These are phyloP conservation scores for Sinotaia quadrata DNA, from an alignment of 2,888 invertebrate species.

Conservation along the genomic window DNA sequence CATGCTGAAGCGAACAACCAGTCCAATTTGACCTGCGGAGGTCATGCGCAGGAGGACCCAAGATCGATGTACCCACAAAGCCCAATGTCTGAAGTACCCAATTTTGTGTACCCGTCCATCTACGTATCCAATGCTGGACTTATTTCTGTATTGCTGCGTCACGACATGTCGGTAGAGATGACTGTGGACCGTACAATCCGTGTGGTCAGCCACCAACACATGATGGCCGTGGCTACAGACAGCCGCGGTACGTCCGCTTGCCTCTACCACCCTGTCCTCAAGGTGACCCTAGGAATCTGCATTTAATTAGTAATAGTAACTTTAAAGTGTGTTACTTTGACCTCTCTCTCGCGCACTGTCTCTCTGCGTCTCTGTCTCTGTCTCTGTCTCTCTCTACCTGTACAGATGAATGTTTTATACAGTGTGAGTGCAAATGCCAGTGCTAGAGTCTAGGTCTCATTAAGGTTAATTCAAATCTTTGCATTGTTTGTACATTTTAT, in stretches of 20 bases:
- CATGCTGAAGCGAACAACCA: background rate
- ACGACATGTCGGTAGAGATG: constrained; percentile 72
- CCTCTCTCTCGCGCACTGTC: too few relatives aligned
- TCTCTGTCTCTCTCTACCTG: too few relatives aligned
- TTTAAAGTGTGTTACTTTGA: too few relatives aligned
- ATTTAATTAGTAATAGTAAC: too few relatives aligned
- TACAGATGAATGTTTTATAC: too few relatives aligned
- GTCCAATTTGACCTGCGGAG: constrained; percentile 11
- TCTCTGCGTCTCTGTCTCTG: too few relatives aligned
- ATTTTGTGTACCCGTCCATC: constrained; percentile 65
- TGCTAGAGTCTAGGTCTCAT: too few relatives aligned
- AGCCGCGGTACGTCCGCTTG: constrained; percentile 66
- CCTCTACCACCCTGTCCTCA: constrained; percentile 70
- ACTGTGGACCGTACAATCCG: constrained; percentile 71
- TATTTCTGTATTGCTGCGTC: constrained; percentile 69
- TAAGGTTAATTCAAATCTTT: too few relatives aligned
- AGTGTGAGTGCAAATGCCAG: too few relatives aligned
- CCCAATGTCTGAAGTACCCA: constrained; percentile 19
- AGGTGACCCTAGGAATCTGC: too few relatives aligned
- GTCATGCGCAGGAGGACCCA: background rate
- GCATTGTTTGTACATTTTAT: too few relatives aligned
- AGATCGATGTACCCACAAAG: background rate
- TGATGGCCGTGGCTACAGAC: constrained; percentile 70
- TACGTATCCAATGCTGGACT: constrained; percentile 71
- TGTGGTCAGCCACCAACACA: constrained; percentile 69